Evolutionary conservation across 1,140 invertebrate genomes (phyloP), one percentile per base, ranked within the genome.

Genomic region (Rhizoglyphus robini): DNA sequence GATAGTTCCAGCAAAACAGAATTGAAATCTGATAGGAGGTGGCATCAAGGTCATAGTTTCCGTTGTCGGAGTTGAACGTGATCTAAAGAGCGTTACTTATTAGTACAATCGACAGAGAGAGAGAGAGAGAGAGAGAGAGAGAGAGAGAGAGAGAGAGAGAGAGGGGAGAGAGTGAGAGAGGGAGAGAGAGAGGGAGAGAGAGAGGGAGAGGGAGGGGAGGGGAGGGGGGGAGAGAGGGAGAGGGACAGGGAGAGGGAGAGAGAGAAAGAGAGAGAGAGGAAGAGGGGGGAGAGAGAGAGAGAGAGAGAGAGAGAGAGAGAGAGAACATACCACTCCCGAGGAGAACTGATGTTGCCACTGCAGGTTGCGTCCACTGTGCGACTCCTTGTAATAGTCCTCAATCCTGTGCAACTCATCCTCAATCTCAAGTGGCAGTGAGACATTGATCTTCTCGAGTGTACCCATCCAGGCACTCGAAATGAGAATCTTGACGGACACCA

Each of bases 341-440:
- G 94, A 96, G 93, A 99, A 98, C 71, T 98, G 93, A 81, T 99
- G 94, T 77, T 98, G 95, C 96, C 96, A 99, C 77, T 96, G 92
- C 46, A 99, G 81, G 77, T 97, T 98, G 51, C 96, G 79, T n/a
- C 95, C 95, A 73, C 86, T 93, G 79, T 99, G 95, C 75, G 97
- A 96, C 38, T 74, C 75, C 68, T 76, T 74, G 71, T 83, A 83
- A 69, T 81, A 81, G 51, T 80, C 78, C 87, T 97, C 79, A 85
- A 79, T 74, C 79, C 98, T 92, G 5, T 94, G 94, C 73, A 99
- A 96, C 75, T 94, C 95, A 75, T 99, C 95, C 78, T 99, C 96
- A 69, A 99, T 78, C 78, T 99, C 94, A 71, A 94, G 81, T 1
- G 96, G 95, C 71, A 99, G 81, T 75, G 92, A 93, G 5, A 99